These are phyloP conservation scores for Lymantria monacha DNA, from an alignment of 2,888 invertebrate genomes.

Conservation along the genomic window DNA sequence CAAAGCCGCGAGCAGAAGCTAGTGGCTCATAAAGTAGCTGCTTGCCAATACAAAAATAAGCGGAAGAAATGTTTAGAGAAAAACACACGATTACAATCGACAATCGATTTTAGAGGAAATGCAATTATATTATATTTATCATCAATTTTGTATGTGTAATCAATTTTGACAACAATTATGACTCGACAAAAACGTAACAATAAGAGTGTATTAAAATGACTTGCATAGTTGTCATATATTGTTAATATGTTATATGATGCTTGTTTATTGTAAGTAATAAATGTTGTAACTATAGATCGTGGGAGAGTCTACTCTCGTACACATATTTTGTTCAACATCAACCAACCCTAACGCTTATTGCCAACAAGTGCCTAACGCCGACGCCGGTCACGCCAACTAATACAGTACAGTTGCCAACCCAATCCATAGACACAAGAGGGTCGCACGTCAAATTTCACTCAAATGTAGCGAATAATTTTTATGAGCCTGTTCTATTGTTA, in stretches of 20 bases:
- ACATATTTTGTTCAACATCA: constrained; percentile 28
- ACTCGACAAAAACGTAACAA: not conserved
- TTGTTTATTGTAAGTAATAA: not conserved
- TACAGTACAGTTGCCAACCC: constrained; percentile 9
- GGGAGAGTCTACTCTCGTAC: constrained; percentile 50
- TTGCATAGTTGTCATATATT: not conserved
- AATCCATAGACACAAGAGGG: constrained; percentile 1
- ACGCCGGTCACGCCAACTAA: constrained; percentile 19
- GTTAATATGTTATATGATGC: not conserved
- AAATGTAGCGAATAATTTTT: constrained; percentile 8
- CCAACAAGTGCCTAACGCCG: constrained; percentile 45
- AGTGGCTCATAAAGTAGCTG: too few relatives aligned
- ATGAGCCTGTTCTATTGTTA: not conserved
- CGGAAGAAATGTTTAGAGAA: too few relatives aligned
- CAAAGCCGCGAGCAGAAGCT: too few relatives aligned
- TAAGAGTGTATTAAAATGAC: not conserved
- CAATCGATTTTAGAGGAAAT: too few relatives aligned
- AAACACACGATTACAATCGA: too few relatives aligned
- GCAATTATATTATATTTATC: too few relatives aligned
- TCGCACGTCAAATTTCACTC: constrained; percentile 6
- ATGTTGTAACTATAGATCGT: constrained; percentile 48
- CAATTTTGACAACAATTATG: not conserved
- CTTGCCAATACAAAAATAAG: too few relatives aligned
- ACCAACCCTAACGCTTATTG: constrained; percentile 53
- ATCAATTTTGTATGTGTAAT: too few relatives aligned